Conservation (phyloP, 2,888 invertebrate species). For the Nemurella pictetii region DNA sequence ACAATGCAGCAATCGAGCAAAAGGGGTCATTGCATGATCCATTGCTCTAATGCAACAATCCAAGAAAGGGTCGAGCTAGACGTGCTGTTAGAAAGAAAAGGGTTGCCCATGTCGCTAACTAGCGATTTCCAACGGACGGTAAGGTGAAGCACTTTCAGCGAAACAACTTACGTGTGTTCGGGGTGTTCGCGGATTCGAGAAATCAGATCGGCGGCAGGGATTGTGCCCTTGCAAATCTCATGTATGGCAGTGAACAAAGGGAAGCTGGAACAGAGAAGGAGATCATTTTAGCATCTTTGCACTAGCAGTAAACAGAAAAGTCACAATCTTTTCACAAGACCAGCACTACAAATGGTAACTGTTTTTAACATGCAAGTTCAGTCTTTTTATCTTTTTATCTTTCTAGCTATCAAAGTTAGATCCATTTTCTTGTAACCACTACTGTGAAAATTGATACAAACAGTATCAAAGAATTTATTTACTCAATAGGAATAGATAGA, state of each 20-base stretch:
- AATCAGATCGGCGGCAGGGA: slow-evolving; percentile 80
- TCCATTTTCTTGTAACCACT: too few relatives aligned
- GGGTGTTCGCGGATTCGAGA: slow-evolving; percentile 93
- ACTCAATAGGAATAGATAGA: too few relatives aligned
- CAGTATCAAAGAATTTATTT: too few relatives aligned
- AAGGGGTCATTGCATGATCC: background rate
- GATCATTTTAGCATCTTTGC: background rate
- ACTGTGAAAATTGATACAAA: too few relatives aligned
- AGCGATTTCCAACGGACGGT: background rate
- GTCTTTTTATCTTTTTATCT: too few relatives aligned
- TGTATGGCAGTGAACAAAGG: slow-evolving; percentile 96
- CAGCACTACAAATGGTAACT: too few relatives aligned
- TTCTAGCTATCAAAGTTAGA: too few relatives aligned
- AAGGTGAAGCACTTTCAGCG: background rate
- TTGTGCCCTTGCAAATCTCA: slow-evolving; percentile 83
- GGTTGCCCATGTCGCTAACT: background rate
- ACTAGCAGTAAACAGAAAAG: too few relatives aligned
- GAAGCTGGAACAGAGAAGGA: slow-evolving; percentile 66
- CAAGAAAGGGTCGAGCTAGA: background rate
- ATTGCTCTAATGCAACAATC: background rate
- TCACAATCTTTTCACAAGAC: too few relatives aligned
- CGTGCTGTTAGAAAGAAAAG: background rate
- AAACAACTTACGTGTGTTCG: slow-evolving; percentile 87
- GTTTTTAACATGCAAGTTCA: too few relatives aligned
- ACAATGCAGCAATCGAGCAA: background rate